Base-by-base conservation (phyloP, 2,888 invertebrate species). In the Noctua fimbriata region DNA sequence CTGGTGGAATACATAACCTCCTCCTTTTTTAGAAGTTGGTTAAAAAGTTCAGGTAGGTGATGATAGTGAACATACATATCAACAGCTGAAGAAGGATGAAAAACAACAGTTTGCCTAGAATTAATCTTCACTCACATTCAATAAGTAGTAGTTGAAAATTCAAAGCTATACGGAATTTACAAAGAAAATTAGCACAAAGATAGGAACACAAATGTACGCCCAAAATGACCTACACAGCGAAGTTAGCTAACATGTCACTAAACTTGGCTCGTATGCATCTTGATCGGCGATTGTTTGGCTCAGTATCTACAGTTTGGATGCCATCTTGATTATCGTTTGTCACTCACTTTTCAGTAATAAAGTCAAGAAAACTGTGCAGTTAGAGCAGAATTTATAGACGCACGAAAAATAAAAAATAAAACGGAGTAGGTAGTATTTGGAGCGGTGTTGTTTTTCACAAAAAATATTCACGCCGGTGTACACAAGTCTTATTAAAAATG, bases 211-310 rank as follows among this genome's bases (percentile, higher is more conserved):
- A 66, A 21, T 18, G 14, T 58, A 36, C 16, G 21, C 36, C 21
- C n/a, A 47, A 63, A 84, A 84, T 52, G 47, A 65, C 60, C 36
- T 80, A 69, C 65, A 65, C 24, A 58, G 52, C 32, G 16, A 49
- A 82, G 28, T 55, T 55, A 65, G 76, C 60, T 36, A 72, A 69
- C 16, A 44, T 70, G 55, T 69, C 10, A 2, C 55, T 60, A 73
- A 87, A 83, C 63, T 87, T 87, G 87, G 85, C 87, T 84, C 80
- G 67, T n/a, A 69, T 41, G 80, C 55, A n/a, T 66, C 63, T 73
- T 52, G 65, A 84, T 79, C 85, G 66, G 76, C 76, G 21, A 83
- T 81, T 66, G 60, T 85, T 81, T 85, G 88, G 81, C 88, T 72
- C 71, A 36, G 14, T 14, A 63, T 47, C 28, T 58, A 24, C 32